Base-by-base conservation (phyloP, 2,113 vertebrate genomes). In the Poecilia latipinna region DNA sequence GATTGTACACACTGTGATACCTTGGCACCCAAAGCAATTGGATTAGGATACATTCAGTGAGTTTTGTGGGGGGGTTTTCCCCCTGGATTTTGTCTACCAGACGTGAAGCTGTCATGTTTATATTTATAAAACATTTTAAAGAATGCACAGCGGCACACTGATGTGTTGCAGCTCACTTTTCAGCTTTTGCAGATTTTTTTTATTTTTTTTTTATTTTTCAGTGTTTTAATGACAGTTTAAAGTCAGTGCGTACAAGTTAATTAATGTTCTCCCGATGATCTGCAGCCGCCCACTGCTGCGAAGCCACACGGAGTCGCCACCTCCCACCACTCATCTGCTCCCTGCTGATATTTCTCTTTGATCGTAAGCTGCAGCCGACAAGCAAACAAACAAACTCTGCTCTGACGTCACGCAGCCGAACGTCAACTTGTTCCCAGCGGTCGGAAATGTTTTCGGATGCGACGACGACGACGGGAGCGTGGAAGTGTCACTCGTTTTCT, bases 301-400 rank as follows among this genome's bases (percentile, higher is more conserved):
- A 72, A 31, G 63, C 63, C 10, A 19, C 26, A 2, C 31, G 28
- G 22, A 39, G 32, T 39, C 61, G 24, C 65, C 6, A 12, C 54
- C 82, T 72, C 71, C 77, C 86, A 72, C 42, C 26, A 19, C 4
- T 65, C 65, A 65, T 71, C 67, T 72, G 68, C 75, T 66, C 73
- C 31, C 13, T 0, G 37, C 75, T 57, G n/a, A 51, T 24, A 10
- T 37, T 33, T 48, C 73, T 51, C n/a, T 82, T 48, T 70, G 67
- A 88, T 67, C 79, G 65, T 4, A 11, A 67, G 68, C 61, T 44
- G 0, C 35, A 11, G 12, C 71, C 71, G 10, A 0, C 35, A 37
- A 37, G 11, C 35, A 37, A 32, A 32, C 32, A 32, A 60, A 68
- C 68, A 28, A 68, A 48, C 73, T 33, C 39, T 0, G 32, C 68